phyloP scores from a whole-genome alignment of 2,113 vertebrate species.

The Perccottus glenii region DNA sequence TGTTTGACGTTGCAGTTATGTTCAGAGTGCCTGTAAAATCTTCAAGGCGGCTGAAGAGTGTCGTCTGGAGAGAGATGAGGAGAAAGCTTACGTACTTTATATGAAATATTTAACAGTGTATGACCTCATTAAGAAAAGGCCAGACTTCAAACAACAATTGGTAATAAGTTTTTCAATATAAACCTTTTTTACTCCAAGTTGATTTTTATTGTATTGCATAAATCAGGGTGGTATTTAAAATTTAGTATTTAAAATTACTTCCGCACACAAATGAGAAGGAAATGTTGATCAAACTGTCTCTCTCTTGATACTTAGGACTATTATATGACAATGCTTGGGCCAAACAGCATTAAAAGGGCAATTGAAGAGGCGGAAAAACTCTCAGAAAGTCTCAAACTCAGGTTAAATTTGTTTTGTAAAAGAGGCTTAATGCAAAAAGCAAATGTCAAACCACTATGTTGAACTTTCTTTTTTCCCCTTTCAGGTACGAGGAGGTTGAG shows the following conservation, averaged over 20 bases:
- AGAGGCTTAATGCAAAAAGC: background rate
- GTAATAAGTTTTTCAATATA: conserved; percentile 67
- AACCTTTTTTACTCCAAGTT: background rate
- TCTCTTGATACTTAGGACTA: conserved; percentile 82
- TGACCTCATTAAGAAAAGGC: conserved; percentile 92
- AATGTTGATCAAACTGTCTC: background rate
- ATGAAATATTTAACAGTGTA: conserved; percentile 97
- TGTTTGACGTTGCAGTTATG: conserved; percentile 83
- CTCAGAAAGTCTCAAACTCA: conserved; percentile 95
- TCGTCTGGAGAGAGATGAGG: conserved; percentile 94
- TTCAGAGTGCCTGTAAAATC: conserved; percentile 94
- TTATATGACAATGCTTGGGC: conserved; percentile 89
- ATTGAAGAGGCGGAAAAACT: conserved; percentile 97
- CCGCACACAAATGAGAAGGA: no score
- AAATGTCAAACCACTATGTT: background rate
- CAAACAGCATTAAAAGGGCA: conserved; percentile 91
- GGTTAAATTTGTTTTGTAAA: conserved; percentile 57
- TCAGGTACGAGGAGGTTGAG: conserved; percentile 96
- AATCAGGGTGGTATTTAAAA: background rate
- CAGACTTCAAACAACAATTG: conserved; percentile 94
- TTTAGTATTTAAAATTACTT: no score
- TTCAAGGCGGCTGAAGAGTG: conserved; percentile 95
- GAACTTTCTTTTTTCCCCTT: conserved; percentile 8
- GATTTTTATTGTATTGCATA: background rate
- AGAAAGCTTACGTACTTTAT: conserved; percentile 95